These are phyloP conservation scores for Alcedo atthis DNA, from an alignment of 2,797 vertebrate genomes.

Conservation along the genomic window DNA sequence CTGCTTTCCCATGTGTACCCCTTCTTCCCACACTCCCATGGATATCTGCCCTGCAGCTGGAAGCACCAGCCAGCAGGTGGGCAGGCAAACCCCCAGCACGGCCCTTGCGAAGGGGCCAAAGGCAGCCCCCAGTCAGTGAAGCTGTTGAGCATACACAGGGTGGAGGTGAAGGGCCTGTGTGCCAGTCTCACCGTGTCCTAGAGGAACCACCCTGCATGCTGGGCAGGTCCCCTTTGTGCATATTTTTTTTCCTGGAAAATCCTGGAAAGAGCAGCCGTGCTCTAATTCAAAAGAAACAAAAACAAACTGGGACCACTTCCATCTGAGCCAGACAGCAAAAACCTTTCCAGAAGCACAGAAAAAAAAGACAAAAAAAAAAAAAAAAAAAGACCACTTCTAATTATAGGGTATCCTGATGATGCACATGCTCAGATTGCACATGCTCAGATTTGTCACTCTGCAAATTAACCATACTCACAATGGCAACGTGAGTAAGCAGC, in stretches of 20 bases:
- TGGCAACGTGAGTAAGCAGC: background rate
- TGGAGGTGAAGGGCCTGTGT: background rate
- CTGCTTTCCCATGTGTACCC: fast-evolving
- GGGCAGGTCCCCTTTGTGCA: background rate
- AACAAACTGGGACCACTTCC: constrained; percentile 53
- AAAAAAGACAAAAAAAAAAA: background rate
- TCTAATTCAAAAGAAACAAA: constrained; percentile 49
- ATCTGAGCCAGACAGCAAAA: constrained; percentile 54
- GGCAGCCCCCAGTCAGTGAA: background rate
- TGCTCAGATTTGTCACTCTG: background rate
- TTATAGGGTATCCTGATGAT: constrained; percentile 40
- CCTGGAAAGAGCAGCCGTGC: constrained; percentile 36
- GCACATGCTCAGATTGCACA: background rate
- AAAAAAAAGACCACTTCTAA: background rate
- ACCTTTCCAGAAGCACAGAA: background rate
- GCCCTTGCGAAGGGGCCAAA: background rate
- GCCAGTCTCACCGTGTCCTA: fast-evolving
- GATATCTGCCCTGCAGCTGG: background rate
- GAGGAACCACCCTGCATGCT: fast-evolving
- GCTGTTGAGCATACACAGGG: fast-evolving
- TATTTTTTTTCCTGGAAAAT: constrained; percentile 35
- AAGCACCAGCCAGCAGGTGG: background rate
- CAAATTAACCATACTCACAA: background rate
- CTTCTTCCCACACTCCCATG: background rate
- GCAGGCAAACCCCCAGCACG: fast-evolving